phyloP scores from a whole-genome alignment of 1,140 invertebrate species.

The Leptoteleia sp. region DNA sequence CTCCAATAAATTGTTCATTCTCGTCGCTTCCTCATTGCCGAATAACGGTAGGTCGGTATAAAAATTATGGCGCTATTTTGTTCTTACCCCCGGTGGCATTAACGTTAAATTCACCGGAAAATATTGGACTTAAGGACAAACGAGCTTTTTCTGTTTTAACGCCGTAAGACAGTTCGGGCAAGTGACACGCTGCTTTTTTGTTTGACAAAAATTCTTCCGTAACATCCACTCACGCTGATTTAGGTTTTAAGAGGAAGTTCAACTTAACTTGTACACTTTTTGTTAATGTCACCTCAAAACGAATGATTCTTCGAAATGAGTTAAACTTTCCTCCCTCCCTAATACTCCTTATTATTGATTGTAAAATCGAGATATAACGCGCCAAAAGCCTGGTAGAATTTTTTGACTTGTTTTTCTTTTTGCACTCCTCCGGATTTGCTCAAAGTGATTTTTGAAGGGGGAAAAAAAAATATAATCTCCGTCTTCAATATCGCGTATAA shows the following conservation, averaged over 20 bases:
- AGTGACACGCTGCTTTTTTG: slow-evolving; percentile 38
- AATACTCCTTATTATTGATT: too few relatives aligned
- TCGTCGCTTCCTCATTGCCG: neutral
- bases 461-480: too few relatives aligned
- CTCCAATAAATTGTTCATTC: slow-evolving; percentile 8
- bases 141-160: slow-evolving; percentile 23
- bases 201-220: slow-evolving; percentile 20
- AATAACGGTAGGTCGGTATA: slow-evolving; percentile 1
- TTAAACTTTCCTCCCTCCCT: too few relatives aligned
- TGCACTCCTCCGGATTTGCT: too few relatives aligned
- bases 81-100: slow-evolving; percentile 8
- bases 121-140: slow-evolving; percentile 15
- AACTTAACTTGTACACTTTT: too few relatives aligned
- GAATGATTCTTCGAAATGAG: too few relatives aligned
- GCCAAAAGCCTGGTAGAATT: too few relatives aligned
- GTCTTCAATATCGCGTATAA: too few relatives aligned
- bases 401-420: too few relatives aligned
- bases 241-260: slow-evolving; percentile 2
- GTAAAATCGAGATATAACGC: too few relatives aligned
- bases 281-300: too few relatives aligned
- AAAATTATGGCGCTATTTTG: slow-evolving; percentile 27
- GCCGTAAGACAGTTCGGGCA: slow-evolving; percentile 12
- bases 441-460: too few relatives aligned
- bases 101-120: slow-evolving; percentile 38
- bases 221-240: slow-evolving; percentile 14